These are phyloP conservation scores for Amiota mariae DNA, from an alignment of 2,888 invertebrate genomes.

Conservation along the genomic window DNA sequence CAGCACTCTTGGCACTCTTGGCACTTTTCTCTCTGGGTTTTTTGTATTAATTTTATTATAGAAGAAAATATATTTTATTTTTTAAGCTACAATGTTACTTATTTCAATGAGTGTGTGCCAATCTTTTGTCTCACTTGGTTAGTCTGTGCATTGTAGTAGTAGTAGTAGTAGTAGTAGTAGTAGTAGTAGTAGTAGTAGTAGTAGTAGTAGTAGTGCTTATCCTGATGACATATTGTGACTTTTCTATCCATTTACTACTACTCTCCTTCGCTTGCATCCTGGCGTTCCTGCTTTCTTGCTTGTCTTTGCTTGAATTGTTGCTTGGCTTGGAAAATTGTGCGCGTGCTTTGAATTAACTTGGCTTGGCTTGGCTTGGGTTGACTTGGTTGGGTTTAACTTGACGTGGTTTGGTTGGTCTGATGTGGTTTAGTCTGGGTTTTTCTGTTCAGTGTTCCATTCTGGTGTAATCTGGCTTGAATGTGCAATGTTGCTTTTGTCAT, in stretches of 20 bases:
- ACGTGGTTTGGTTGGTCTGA: background rate
- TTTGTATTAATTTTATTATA: slow-evolving; percentile 28
- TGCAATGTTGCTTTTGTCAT: slow-evolving; percentile 12
- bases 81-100: slow-evolving; percentile 37
- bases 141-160: background rate
- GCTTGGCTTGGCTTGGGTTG: slow-evolving; percentile 31
- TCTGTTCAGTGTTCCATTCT: too few relatives aligned
- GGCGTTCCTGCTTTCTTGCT: slow-evolving; percentile 25
- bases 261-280: background rate
- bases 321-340: slow-evolving; percentile 35
- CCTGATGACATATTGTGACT: slow-evolving; percentile 43
- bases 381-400: background rate
- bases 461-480: background rate
- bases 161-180: background rate
- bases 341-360: slow-evolving; percentile 48
- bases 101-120: background rate
- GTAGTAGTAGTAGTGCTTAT: slow-evolving; percentile 27
- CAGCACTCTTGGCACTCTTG: too few relatives aligned
- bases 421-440: background rate
- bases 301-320: slow-evolving; percentile 31
- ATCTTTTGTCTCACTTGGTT: background rate
- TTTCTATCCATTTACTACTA: slow-evolving; percentile 39
- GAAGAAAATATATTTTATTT: slow-evolving; percentile 47
- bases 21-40: background rate
- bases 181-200: background rate